Conservation (phyloP, 2,888 invertebrate species). For the Parochlus steinenii region DNA sequence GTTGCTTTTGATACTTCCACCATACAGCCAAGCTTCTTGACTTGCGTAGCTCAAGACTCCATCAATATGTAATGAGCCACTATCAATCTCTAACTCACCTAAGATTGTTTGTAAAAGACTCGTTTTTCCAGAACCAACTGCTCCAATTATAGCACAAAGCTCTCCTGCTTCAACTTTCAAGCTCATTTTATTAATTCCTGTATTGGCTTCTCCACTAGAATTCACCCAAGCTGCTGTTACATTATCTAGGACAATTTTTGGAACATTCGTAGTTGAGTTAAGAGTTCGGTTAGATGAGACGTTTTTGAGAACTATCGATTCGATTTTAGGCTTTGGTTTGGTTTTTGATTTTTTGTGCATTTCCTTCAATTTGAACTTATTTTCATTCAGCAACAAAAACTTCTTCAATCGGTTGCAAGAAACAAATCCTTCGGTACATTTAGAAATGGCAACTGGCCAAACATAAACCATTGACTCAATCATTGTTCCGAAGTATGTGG, state of each 20-base stretch:
- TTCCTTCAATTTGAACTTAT: no score
- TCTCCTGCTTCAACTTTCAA: conserved; percentile 12
- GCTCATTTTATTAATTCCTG: conserved; percentile 12
- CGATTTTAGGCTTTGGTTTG: no score
- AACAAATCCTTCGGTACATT: conserved; percentile 57
- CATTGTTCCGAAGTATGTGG: conserved; percentile 65
- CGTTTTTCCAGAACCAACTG: conserved; percentile 60
- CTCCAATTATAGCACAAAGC: conserved; percentile 40
- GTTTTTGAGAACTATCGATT: no score
- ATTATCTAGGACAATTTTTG: conserved; percentile 12
- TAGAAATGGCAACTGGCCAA: conserved; percentile 61
- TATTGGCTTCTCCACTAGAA: conserved; percentile 5
- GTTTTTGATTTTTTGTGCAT: no score
- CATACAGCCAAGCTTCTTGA: conserved; percentile 72
- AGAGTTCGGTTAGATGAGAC: conserved; percentile 6
- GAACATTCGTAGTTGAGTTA: conserved; percentile 8
- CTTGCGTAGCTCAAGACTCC: conserved; percentile 60
- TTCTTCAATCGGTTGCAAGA: conserved; percentile 54
- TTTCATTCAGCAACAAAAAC: conserved; percentile 33
- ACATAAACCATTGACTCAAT: conserved; percentile 64
- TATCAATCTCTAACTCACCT: conserved; percentile 44
- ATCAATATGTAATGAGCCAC: conserved; percentile 39
- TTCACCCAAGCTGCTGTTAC: conserved; percentile 11
- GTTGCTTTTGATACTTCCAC: conserved; percentile 73
- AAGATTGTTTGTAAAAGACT: conserved; percentile 56